Base-by-base conservation (phyloP, 2,113 vertebrate species). In the Phoenicopterus ruber region DNA sequence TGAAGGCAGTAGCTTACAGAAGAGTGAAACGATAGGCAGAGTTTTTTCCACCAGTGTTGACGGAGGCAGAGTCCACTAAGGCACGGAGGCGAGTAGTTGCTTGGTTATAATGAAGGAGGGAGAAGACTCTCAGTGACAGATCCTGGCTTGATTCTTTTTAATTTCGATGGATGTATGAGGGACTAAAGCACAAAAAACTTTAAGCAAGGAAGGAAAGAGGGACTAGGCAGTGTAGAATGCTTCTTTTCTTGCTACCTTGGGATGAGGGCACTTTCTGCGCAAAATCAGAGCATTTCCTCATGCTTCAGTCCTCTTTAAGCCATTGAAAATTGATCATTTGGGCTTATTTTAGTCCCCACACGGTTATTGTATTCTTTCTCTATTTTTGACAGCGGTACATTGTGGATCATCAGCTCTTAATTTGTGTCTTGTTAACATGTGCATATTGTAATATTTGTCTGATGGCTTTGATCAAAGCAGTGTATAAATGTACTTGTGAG, bases 11-110 rank as follows among this genome's bases (percentile, higher is more conserved):
- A 81, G 52, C 89, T 92, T 72, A 42, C 2, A 71, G 91, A 61
- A 89, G 80, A 72, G 61, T 88, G 77, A 93, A 93, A 95, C 22
- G 80, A 81, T 69, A 70, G 90, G 90, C 80, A 94, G 61, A n/a
- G 50, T 15, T 80, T 74, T 91, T 81, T 80, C 66, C 49, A 72
- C 17, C 4, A 1, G 17, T 40, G 58, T 74, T 1, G 6, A 28
- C 70, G 76, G 67, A 88, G 58, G 62, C 71, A 36, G 58, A 77
- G 85, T 76, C 82, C 82, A 50, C 83, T 78, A 59, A 87, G 47
- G 79, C 52, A 10, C 2, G 5, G 79, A 88, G 79, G n/a, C 1
- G 1, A 88, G 28, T 22, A n/a, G 57, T 7, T 46, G 44, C 90
- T 59, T 88, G 66, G 44, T 85, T 92, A 70, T 57, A 79, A 82